A percentile compares a stretch with the other conserved stretches of the same genome.
Evolutionary conservation across 2,797 vertebrate species (phyloP).

Genomic region (Malacoctenus gilli): DNA sequence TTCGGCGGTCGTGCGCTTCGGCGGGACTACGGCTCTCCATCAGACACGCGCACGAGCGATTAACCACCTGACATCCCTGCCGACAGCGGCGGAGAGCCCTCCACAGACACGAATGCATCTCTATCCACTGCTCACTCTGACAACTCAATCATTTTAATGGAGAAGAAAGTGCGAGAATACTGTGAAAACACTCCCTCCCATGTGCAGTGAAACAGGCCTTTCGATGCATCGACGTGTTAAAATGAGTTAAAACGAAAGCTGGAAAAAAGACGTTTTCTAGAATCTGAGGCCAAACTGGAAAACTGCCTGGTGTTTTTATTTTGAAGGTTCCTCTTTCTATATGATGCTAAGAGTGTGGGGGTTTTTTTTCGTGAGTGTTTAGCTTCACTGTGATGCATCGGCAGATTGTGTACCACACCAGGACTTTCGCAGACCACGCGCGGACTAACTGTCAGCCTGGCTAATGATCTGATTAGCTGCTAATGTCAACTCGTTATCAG

Average conservation of each 20-base stretch:
- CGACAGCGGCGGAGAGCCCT: conserved; percentile 35
- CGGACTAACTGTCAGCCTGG: conserved; percentile 25
- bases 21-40: no score
- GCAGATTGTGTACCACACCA: no score
- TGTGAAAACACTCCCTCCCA: neutral
- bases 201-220: neutral
- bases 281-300: conserved; percentile 49
- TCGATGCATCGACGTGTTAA: conserved; percentile 8
- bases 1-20: no score
- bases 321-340: no score
- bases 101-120: conserved; percentile 47
- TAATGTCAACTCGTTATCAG: conserved; percentile 62
- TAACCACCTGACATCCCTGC: conserved; percentile 19
- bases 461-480: conserved; percentile 63
- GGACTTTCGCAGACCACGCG: no score
- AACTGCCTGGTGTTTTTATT: no score
- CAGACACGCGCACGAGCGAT: conserved; percentile 26
- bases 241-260: neutral
- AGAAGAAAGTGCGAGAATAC: neutral
- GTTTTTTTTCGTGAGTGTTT: conserved; percentile 1
- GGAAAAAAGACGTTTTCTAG: conserved; percentile 71
- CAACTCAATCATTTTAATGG: conserved; percentile 20
- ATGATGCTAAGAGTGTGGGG: conserved; percentile 25
- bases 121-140: conserved; percentile 39
- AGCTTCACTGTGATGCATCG: no score